Evolutionary conservation across 30 jellyfish, hydroid and myxozoan species (phyloP), one percentile per base, ranked within the genome.

Genomic region (Phacellophora camtschatica): DNA sequence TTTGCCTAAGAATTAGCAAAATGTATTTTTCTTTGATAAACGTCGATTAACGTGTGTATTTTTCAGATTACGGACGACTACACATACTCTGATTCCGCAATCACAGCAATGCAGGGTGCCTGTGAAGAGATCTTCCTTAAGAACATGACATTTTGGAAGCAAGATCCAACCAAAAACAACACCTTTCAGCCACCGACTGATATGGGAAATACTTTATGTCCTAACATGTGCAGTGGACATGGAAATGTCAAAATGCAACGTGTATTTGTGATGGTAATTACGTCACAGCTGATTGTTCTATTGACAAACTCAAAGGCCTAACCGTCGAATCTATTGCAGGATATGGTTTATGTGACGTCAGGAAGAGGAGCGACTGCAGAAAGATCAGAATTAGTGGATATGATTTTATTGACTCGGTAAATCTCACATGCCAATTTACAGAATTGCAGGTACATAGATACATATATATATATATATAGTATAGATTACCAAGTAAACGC

Each of bases 201-300:
- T 51, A 66, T 90, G 24, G 96, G 84, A 12, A 80, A 84, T 50
- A 90, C 94, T 13, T 81, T 85, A 3, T 90, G 98, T 29, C 98
- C 95, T 0, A 79, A 72, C 50, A 36, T 84, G 54, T 90, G 98
- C 77, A 90, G 90, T 30, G 95, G 95, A 1, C 78, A 75, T 77
- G 98, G 98, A 68, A 31, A 39, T 90, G 98, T 71, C 74, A 39
- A 25, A 90, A 90, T 66, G 98, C 89, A 4, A 77, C 96, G n/a
- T 90, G 98, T 74, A 45, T 68, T 50, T 90, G 98, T 68, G 74
- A 83, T 29, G 33, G 27, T 1, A 86, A 78, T n/a, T 84, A 18
- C 79, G 69, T 70, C 19, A 64, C 98, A 13, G 84, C 96, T 12
- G 98, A 90, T 25, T 90, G 98, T 37, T 90, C 98, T 1, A 42